Percentiles rank a stretch among this genome's conserved stretches.
phyloP scores from a whole-genome alignment of 2,888 invertebrate species.

The Noctua fimbriata region DNA sequence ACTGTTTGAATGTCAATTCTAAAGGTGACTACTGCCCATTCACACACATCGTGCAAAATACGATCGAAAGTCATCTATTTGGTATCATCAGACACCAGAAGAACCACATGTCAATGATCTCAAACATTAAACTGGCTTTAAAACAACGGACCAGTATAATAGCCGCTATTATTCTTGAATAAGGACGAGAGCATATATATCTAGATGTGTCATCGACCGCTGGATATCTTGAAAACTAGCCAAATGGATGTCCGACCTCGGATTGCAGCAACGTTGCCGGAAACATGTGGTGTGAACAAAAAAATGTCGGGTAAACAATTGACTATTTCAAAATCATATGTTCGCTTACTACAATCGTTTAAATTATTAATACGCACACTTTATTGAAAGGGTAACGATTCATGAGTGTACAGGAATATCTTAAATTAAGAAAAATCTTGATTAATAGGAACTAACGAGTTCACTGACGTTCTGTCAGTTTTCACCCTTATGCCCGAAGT shows the following conservation, averaged over 20 bases:
- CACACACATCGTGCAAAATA: not conserved
- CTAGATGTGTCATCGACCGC: slow-evolving; percentile 72
- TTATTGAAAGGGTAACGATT: slow-evolving; percentile 22
- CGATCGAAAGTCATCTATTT: not conserved
- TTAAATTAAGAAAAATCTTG: not conserved
- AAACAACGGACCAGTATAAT: slow-evolving; percentile 37
- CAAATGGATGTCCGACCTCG: slow-evolving; percentile 71
- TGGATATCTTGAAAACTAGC: slow-evolving; percentile 72
- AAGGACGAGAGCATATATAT: slow-evolving; percentile 50
- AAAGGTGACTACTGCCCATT: too few species aligned
- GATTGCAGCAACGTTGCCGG: slow-evolving; percentile 65
- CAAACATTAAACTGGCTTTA: slow-evolving; percentile 10
- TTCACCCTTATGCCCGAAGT: too few species aligned
- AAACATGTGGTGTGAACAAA: slow-evolving; percentile 72
- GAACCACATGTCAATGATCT: slow-evolving; percentile 56
- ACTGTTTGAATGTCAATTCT: not conserved
- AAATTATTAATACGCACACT: slow-evolving; percentile 22
- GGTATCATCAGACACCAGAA: not conserved
- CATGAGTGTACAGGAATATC: not conserved
- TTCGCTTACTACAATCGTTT: slow-evolving; percentile 36
- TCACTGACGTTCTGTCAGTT: too few species aligned
- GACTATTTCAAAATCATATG: slow-evolving; percentile 48
- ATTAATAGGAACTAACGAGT: too few species aligned
- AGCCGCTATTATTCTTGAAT: slow-evolving; percentile 48
- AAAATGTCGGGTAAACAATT: slow-evolving; percentile 70